Conservation (phyloP, 2,888 invertebrate species). For the Aphidoletes aphidimyza region DNA sequence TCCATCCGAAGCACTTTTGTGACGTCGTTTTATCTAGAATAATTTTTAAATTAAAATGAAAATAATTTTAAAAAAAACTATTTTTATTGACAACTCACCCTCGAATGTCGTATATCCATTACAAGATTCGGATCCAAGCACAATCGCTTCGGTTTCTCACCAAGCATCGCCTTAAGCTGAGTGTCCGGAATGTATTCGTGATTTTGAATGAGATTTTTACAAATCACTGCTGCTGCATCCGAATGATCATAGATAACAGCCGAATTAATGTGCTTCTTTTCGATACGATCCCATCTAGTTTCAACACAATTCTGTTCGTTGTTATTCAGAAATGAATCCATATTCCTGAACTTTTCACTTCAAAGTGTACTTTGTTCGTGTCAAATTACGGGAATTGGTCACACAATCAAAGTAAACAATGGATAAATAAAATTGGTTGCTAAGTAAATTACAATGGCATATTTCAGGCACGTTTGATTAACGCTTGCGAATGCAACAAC, state of each 20-base stretch:
- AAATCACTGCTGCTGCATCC: conserved; percentile 61
- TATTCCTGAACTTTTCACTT: background rate
- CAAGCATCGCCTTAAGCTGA: conserved; percentile 62
- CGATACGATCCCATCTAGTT: conserved; percentile 66
- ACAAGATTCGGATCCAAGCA: conserved; percentile 63
- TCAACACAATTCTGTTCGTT: conserved; percentile 56
- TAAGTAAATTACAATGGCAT: conserved; percentile 2
- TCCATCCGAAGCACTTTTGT: background rate
- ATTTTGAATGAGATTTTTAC: conserved; percentile 63
- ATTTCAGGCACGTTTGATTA: background rate
- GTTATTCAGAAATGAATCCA: background rate
- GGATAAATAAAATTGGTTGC: conserved; percentile 34
- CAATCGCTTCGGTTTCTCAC: conserved; percentile 58
- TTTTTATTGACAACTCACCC: conserved; percentile 61
- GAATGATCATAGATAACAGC: conserved; percentile 58
- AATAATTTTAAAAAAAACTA: too few species aligned
- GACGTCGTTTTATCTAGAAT: background rate
- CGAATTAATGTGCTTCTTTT: conserved; percentile 62
- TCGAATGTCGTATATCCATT: conserved; percentile 65
- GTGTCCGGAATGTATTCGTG: conserved; percentile 63
- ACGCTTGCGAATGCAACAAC: background rate
- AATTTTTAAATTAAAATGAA: conserved; percentile 1
- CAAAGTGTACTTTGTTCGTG: background rate
- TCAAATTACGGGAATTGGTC: background rate
- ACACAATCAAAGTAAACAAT: background rate